Evolutionary conservation across 2,113 vertebrate species (phyloP), one percentile per base, ranked within the genome.

Genomic region (Macrotis lagotis): DNA sequence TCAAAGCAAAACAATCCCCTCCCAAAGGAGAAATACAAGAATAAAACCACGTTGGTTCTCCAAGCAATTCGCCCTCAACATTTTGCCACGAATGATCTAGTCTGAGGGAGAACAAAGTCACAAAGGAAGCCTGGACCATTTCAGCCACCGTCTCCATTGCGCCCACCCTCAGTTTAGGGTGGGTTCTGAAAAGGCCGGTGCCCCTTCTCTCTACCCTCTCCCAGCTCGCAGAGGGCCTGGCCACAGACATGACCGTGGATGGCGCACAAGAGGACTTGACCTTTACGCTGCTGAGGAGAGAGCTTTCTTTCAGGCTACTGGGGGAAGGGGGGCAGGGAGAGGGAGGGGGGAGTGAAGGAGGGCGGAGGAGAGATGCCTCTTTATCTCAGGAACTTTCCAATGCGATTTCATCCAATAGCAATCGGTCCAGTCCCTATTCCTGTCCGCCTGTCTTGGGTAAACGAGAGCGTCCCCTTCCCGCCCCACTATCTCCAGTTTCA

Each of bases 191-290:
- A 48, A 49, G 28, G 25, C 89, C 89, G 28, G 48, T 49, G 89
- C 10, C 48, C 88, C 47, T 22, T 50, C 89, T 50, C 89, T 49
- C 10, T 26, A 49, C 89, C 31, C 89, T 19, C 48, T 50, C 31
- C 48, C 47, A 50, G 47, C 89, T 25, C 25, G 47, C 48, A 44
- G 74, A 49, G 12, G 96, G 92, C 91, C 97, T 95, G 96, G 92
- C 96, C 50, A 93, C 96, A 98, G 97, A 97, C 97, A 98, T 98
- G 96, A 98, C 97, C 92, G 94, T 97, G 98, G 98, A 95, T 98
- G 97, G 97, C 66, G 37, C 96, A 94, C 97, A 94, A 24, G 95
- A 98, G 98, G 98, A 98, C 98, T 98, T 99, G 98, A 99, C 98
- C 98, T 99, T 98, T 98, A 96, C 95, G 89, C 97, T 95, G 93